Evolutionary conservation across 2,888 invertebrate species (phyloP), one percentile per base, ranked within the genome.

Genomic region (Leucoma salicis): DNA sequence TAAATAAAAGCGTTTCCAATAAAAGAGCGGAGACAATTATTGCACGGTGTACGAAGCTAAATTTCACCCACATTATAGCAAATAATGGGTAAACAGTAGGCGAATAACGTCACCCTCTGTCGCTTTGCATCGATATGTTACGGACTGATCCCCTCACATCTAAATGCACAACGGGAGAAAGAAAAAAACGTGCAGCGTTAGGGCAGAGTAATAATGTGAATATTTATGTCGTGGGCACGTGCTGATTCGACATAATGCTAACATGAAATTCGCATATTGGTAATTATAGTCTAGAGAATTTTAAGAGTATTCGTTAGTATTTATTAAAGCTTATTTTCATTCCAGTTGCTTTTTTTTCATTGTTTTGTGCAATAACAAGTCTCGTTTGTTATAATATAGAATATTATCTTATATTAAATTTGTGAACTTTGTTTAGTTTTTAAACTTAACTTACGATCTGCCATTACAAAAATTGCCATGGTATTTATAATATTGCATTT

Each of bases 61-160:
- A 88, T 87, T 88, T 87, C 82, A 85, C 82, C 84, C 84, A 84
- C 83, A 86, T 88, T 86, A 88, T 80, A 75, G 77, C 82, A 82
- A 85, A 88, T 88, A 87, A 87, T 88, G 74, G 84, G 76, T 61
- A 82, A 83, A 86, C 82, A 81, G 87, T 78, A 77, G 84, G 80
- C 82, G 69, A 71, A 66, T 67, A 62, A 53, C 64, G 70, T 72
- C 82, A 75, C 87, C 86, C 86, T 78, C 70, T 65, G 57, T 63
- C 67, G 66, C 66, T 66, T 70, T 74, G 74, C 72, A 72, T 70
- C 83, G 82, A 82, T 83, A 80, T 75, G 84, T 80, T 79, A 82
- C 85, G 84, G 83, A 75, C 68, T 73, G 71, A 76, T 69, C 82
- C 85, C 87, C 75, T 78, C 79, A 82, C 78, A 76, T 79, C 76